Conservation (phyloP, 2,888 invertebrate species). For the Chalcis sispes region DNA sequence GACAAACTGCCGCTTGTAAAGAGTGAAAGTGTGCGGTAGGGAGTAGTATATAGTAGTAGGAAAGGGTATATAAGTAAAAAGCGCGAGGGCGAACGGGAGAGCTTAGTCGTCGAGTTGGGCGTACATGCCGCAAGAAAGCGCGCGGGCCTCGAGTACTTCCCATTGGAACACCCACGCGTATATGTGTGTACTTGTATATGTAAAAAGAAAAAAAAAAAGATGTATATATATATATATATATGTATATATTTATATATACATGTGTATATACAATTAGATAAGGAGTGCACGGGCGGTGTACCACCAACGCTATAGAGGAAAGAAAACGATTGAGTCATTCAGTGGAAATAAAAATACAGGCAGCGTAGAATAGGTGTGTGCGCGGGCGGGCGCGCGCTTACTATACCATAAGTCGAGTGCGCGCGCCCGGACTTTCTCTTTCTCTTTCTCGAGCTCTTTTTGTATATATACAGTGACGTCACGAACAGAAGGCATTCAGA, state of each 20-base stretch:
- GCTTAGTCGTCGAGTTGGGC: conserved; percentile 26
- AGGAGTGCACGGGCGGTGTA: too few relatives aligned
- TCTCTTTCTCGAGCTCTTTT: conserved; percentile 37
- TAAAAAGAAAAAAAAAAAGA: too few relatives aligned
- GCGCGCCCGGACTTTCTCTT: conserved; percentile 32
- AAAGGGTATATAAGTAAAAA: too few relatives aligned
- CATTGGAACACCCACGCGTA: conserved; percentile 17
- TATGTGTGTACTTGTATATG: not conserved
- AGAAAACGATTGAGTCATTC: conserved; percentile 74
- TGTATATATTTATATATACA: too few relatives aligned
- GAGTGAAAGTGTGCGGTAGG: not conserved
- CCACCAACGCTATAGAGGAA: conserved; percentile 51
- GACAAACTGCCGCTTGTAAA: too few relatives aligned
- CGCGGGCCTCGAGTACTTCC: conserved; percentile 52
- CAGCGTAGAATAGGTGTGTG: too few relatives aligned
- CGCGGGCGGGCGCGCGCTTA: conserved; percentile 5
- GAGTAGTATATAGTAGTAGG: not conserved
- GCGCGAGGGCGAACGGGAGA: conserved; percentile 20
- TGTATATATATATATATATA: too few relatives aligned
- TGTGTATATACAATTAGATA: too few relatives aligned
- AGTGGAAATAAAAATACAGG: conserved; percentile 72
- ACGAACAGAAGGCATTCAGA: conserved; percentile 76
- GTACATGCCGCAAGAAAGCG: conserved; percentile 50
- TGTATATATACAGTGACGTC: conserved; percentile 73
- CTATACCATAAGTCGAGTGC: conserved; percentile 12